Percentiles rank a stretch among this genome's conserved stretches.
These are phyloP conservation scores for Petaurus breviceps DNA, from an alignment of 2,113 vertebrate species.

Conservation along the genomic window DNA sequence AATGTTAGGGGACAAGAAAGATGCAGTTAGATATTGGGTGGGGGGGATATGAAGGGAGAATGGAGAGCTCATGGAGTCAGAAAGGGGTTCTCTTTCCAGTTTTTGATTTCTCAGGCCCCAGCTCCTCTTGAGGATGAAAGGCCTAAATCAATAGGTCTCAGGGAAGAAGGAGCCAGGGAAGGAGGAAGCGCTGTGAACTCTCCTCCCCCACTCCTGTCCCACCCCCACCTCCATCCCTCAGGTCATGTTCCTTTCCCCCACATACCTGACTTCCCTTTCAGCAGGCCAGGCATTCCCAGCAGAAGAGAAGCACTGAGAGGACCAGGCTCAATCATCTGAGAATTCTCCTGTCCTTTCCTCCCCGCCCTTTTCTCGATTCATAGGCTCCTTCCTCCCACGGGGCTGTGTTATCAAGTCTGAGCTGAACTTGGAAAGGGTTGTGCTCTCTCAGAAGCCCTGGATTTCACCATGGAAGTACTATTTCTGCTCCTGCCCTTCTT, in stretches of 20 bases:
- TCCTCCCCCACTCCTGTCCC: neutral
- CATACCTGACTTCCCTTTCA: neutral
- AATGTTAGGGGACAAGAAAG: neutral
- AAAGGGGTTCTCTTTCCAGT: neutral
- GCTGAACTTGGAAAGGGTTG: neutral
- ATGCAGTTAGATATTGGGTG: neutral
- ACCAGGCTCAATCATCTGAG: neutral
- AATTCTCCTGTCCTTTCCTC: neutral
- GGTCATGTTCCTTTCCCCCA: neutral
- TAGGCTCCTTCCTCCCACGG: neutral
- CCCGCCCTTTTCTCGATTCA: neutral
- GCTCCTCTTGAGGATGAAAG: neutral
- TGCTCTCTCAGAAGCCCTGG: neutral
- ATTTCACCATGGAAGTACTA: neutral
- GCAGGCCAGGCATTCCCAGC: neutral
- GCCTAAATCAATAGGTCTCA: neutral
- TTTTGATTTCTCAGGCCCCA: neutral
- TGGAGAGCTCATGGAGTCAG: neutral
- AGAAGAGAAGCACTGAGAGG: neutral
- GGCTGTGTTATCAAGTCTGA: neutral
- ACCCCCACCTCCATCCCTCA: neutral
- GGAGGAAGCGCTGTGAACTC: neutral
- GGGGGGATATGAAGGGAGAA: too few relatives aligned
- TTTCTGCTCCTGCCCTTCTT: neutral
- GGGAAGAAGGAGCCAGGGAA: neutral